phyloP scores from a whole-genome alignment of 2,797 vertebrate genomes.

The Lepidocolaptes lacrymiger region DNA sequence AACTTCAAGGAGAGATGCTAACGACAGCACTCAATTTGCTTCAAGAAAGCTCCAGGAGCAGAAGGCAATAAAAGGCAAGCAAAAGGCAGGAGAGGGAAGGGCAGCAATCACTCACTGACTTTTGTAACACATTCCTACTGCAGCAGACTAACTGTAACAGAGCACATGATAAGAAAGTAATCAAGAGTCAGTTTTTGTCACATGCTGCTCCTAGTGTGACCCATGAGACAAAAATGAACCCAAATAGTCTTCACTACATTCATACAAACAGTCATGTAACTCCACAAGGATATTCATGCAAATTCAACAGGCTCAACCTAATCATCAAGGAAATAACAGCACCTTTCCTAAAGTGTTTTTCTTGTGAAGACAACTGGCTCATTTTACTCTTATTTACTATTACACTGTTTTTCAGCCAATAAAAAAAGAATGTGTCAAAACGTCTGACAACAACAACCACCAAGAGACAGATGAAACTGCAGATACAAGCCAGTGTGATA shows the following conservation, averaged over 20 bases:
- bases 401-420: background rate
- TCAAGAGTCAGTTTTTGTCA: background rate
- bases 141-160: background rate
- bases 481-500: background rate
- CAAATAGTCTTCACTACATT: background rate
- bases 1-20: background rate
- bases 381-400: constrained; percentile 31
- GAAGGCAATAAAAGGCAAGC: background rate
- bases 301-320: background rate
- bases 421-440: constrained; percentile 26
- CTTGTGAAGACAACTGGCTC: background rate
- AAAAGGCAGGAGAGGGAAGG: background rate
- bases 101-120: background rate
- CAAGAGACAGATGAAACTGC: constrained; percentile 16
- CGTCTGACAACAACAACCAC: background rate
- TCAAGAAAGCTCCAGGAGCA: background rate
- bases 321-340: background rate
- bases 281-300: background rate
- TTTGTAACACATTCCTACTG: background rate
- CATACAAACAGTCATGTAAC: background rate
- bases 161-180: background rate
- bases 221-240: background rate
- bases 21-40: background rate
- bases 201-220: background rate
- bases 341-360: background rate